These are phyloP conservation scores for Pristionchus entomophagus DNA, from an alignment of 2,888 invertebrate species.

Conservation along the genomic window DNA sequence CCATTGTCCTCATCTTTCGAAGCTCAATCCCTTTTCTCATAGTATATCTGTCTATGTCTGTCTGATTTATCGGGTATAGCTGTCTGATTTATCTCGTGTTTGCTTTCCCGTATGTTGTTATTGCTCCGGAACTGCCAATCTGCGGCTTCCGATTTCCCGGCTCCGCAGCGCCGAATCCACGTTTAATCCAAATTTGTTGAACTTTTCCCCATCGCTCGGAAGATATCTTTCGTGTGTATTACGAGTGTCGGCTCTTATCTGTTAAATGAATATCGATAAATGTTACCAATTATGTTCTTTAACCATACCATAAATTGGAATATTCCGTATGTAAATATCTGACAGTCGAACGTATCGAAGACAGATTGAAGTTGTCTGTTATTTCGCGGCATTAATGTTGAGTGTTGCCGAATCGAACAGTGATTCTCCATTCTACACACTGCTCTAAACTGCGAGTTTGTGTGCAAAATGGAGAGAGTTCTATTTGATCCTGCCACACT, in stretches of 20 bases:
- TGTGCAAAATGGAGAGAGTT: too few species aligned
- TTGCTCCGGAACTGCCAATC: background rate
- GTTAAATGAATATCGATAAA: constrained; percentile 29
- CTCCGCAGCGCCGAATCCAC: too few species aligned
- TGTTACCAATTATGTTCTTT: background rate
- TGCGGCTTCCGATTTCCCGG: background rate
- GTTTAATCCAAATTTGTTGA: background rate
- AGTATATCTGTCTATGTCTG: background rate
- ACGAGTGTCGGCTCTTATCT: background rate
- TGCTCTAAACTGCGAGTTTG: too few species aligned
- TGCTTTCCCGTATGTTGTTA: background rate
- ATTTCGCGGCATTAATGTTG: too few species aligned
- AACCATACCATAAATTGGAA: background rate
- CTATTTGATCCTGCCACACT: too few species aligned
- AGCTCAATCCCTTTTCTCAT: background rate
- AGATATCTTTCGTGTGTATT: background rate
- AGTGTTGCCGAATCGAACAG: too few species aligned
- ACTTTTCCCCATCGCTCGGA: background rate
- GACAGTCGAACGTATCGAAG: too few species aligned
- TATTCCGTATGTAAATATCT: background rate
- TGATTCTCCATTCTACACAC: too few species aligned
- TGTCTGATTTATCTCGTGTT: background rate
- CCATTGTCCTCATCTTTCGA: background rate
- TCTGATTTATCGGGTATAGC: background rate
- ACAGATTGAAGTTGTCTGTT: too few species aligned